A percentile compares a stretch with the other conserved stretches of the same genome.
These are phyloP conservation scores for Ctena decussata DNA, from an alignment of 2,888 invertebrate genomes.

Conservation along the genomic window DNA sequence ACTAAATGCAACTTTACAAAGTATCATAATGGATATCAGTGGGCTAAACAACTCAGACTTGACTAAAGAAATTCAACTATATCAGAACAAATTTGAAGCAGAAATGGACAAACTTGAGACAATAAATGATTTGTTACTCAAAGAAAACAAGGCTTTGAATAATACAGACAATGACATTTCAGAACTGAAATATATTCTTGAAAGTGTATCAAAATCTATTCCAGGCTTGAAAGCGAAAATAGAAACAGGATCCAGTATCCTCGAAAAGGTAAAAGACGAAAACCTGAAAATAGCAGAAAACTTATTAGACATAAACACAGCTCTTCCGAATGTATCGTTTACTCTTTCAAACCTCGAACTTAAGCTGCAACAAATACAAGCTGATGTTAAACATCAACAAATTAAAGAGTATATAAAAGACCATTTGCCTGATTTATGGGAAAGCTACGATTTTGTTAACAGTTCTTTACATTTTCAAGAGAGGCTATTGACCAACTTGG, in stretches of 20 bases:
- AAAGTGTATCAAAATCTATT: neutral
- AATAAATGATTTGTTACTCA: neutral
- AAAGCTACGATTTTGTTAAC: neutral
- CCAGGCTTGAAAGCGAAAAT: neutral
- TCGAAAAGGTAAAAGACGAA: neutral
- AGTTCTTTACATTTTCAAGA: neutral
- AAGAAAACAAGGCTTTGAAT: neutral
- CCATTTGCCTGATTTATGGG: neutral
- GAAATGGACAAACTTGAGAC: neutral
- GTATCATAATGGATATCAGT: neutral
- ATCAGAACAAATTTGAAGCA: neutral
- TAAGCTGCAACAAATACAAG: neutral
- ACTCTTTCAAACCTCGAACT: neutral
- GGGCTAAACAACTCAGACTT: neutral
- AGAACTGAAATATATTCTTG: neutral
- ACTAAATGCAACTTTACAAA: neutral
- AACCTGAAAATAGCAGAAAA: neutral
- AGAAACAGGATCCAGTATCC: neutral
- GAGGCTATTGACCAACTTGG: neutral
- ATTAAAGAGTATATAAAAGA: slow-evolving; percentile 6
- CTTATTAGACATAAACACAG: neutral
- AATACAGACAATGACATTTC: neutral
- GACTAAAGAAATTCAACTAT: neutral
- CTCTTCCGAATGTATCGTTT: neutral
- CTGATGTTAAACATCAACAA: neutral